Conservation (phyloP, 2,797 vertebrate genomes). For the Halcyon smyrnensis region DNA sequence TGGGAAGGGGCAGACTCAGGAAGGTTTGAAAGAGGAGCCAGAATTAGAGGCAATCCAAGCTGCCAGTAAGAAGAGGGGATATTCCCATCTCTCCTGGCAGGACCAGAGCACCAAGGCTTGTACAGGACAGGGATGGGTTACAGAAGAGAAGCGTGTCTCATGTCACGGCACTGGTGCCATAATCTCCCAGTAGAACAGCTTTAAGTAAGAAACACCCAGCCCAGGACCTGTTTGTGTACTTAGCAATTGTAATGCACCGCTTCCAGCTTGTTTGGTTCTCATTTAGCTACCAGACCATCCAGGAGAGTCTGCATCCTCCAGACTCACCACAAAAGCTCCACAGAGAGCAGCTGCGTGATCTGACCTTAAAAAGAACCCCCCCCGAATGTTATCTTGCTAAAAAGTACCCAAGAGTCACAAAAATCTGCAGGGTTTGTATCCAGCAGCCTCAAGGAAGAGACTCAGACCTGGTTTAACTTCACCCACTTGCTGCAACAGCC, state of each 20-base stretch:
- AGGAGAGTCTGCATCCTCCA: not conserved
- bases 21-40: not conserved
- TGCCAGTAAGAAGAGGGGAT: not conserved
- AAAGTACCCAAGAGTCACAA: not conserved
- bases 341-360: not conserved
- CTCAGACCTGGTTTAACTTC: not conserved
- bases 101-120: not conserved
- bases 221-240: not conserved
- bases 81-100: not conserved
- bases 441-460: not conserved
- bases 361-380: not conserved
- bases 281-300: not conserved
- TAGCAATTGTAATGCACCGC: not conserved
- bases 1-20: not conserved
- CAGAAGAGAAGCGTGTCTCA: not conserved
- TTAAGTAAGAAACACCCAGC: not conserved
- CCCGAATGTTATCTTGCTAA: not conserved
- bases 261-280: not conserved
- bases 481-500: not conserved
- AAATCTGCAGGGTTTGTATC: not conserved
- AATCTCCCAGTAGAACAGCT: not conserved
- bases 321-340: not conserved
- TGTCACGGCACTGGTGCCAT: not conserved
- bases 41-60: not conserved
- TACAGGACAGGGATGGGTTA: not conserved